Percentiles rank a stretch among this genome's conserved stretches.
These are phyloP conservation scores for Cyphomyrus plagiostoma DNA, from an alignment of 2,113 vertebrate genomes.

Conservation along the genomic window DNA sequence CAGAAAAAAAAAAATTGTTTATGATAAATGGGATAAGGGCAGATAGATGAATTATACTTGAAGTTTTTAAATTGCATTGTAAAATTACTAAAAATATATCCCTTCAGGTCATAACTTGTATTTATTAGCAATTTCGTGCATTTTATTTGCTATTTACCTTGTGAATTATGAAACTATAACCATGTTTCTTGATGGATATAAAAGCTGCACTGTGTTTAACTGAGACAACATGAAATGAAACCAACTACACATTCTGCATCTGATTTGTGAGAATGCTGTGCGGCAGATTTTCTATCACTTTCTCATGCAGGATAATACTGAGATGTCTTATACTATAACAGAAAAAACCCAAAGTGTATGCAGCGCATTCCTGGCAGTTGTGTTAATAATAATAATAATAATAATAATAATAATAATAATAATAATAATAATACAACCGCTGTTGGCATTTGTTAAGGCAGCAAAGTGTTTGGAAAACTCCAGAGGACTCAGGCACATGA, in stretches of 20 bases:
- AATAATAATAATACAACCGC: not conserved
- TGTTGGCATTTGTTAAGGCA: not conserved
- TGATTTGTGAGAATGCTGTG: not conserved
- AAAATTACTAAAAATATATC: not conserved
- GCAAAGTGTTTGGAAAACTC: not conserved
- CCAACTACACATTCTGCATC: not conserved
- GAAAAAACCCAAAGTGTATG: not conserved
- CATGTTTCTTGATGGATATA: not conserved
- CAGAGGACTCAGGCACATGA: not conserved
- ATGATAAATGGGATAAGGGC: not conserved
- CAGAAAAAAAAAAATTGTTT: not conserved
- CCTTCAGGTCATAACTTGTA: not conserved
- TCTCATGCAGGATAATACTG: not conserved
- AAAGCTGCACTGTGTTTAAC: not conserved
- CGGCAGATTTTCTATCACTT: not conserved
- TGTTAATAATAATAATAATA: not conserved
- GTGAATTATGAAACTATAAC: not conserved
- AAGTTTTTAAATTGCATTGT: not conserved
- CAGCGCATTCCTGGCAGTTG: not conserved
- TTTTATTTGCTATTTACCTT: not conserved
- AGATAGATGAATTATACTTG: not conserved
- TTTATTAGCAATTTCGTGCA: not conserved
- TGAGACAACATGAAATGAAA: not conserved
- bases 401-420: not conserved
- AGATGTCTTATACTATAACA: not conserved